Evolutionary conservation across 1,140 invertebrate species (phyloP), one percentile per base, ranked within the genome.

Genomic region (Stegodyphus dumicola): DNA sequence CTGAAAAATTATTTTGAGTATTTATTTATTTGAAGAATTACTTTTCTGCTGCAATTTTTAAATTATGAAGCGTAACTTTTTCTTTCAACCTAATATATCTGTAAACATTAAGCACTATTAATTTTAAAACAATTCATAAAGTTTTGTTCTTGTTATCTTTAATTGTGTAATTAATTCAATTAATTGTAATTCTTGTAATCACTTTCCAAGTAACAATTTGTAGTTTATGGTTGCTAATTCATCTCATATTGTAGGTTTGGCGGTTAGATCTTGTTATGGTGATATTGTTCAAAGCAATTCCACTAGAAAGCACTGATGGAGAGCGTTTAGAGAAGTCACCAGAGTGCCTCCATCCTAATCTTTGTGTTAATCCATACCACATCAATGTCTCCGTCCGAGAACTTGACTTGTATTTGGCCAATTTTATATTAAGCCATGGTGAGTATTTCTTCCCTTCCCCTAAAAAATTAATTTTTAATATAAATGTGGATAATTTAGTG

Each of bases 321-420:
- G 98, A 99, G 92, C 92, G 98, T 73, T 92, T 99, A 86, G 98
- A 99, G 92, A 99, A 99, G 91, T 97, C 97, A 89, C 95, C 96
- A 0, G 97, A 99, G 90, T 99, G 98, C 91, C 93, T 96, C 86
- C 96, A 99, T 92, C 97, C 98, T 33, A 95, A 95, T 80, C 94
- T 99, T 87, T 99, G 98, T 92, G 98, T 99, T 88, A 99, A 99
- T 93, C 98, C 98, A 78, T 99, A 99, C 93, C 98, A 99, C 93
- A 99, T 99, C 91, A 99, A 99, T 91, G 98, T 99, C 86, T 98
- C 98, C 89, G 98, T 99, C 89, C 93, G 98, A 88, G 98, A 99
- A 92, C 93, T 99, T 89, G 98, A 99, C 93, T 94, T 99, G 87
- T 99, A 99, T 92, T 94, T 99, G 90, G 98, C 98, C 88, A 99